Base-by-base conservation (phyloP, 2,888 invertebrate species). In the Drosophila maculinotata region DNA sequence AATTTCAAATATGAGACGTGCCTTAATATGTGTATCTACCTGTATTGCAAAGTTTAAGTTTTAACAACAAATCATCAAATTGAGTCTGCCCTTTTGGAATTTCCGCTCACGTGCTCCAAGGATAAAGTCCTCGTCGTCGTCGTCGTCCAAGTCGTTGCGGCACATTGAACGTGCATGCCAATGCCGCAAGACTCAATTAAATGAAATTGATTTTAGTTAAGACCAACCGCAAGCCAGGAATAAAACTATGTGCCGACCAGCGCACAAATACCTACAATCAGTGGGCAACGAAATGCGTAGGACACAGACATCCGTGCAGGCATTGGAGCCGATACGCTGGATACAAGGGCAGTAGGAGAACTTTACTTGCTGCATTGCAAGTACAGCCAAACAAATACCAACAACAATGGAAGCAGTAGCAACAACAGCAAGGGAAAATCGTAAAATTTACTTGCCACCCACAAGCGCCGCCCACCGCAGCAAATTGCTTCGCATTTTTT, bases 201-300 rank as follows among this genome's bases (percentile, higher is more conserved):
- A 74, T 70, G 48, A 68, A 79, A 74, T 79, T 59, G 76, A 79
- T 71, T 82, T 79, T 57, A 67, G 63, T 66, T 57, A 64, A 76
- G 77, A 53, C 67, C 60, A 36, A 35, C 38, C 47, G 48, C 49
- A 44, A 45, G 51, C 57, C 54, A 63, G 39, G 51, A 69, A 65
- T 67, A 65, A 67, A 76, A 82, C 83, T 76, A 73, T 69, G 53
- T 51, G 44, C 62, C 59, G 49, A 52, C 41, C 35, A 38, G 52
- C 54, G 35, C 38, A 53, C 54, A 30, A 51, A 56, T 47, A 36
- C 57, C 51, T 39, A 25, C 60, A 62, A 47, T 53, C 41, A 52
- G 15, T 53, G 54, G 33, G 31, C 31, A 36, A 41, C 33, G 35
- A 35, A 53, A 54, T 44, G 49, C 30, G 12, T 15, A 31, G 33